phyloP scores from a whole-genome alignment of 2,113 vertebrate genomes.

The Ranitomeya variabilis region DNA sequence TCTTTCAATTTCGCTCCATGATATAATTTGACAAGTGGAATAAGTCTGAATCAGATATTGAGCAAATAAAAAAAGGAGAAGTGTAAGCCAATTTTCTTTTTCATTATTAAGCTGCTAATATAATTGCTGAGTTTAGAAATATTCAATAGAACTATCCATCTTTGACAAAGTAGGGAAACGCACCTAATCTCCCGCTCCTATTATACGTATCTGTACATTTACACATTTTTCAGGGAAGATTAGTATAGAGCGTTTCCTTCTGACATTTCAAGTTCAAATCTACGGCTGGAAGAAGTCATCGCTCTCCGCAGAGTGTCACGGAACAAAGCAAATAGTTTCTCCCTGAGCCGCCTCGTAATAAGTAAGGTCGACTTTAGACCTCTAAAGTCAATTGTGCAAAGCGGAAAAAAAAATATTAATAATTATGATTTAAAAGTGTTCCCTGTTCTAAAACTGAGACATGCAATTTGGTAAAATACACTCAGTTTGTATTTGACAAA shows the following conservation, averaged over 20 bases:
- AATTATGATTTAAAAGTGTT: neutral
- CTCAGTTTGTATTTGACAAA: neutral
- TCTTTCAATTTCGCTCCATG: slow-evolving; percentile 50
- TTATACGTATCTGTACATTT: slow-evolving; percentile 50
- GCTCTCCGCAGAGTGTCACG: neutral
- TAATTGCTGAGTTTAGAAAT: slow-evolving; percentile 55
- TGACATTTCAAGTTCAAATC: slow-evolving; percentile 40
- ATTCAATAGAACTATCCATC: slow-evolving; percentile 55
- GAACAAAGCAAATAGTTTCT: slow-evolving; percentile 20
- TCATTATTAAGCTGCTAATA: slow-evolving; percentile 55
- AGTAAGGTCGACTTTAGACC: slow-evolving; percentile 1
- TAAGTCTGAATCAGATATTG: slow-evolving; percentile 56
- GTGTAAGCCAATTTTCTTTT: slow-evolving; percentile 55
- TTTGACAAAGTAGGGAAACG: slow-evolving; percentile 45
- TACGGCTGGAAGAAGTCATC: neutral
- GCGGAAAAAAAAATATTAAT: neutral
- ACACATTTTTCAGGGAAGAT: slow-evolving; percentile 32
- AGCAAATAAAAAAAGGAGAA: slow-evolving; percentile 51
- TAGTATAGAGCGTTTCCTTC: slow-evolving; percentile 12
- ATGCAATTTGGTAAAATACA: neutral
- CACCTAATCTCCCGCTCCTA: slow-evolving; percentile 18
- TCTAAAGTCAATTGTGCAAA: slow-evolving; percentile 11
- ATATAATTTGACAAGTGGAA: slow-evolving; percentile 57
- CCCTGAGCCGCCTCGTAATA: neutral
- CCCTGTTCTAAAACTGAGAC: neutral